Base-by-base conservation (phyloP, 2,797 vertebrate genomes). In the Ispidina lecontei region DNA sequence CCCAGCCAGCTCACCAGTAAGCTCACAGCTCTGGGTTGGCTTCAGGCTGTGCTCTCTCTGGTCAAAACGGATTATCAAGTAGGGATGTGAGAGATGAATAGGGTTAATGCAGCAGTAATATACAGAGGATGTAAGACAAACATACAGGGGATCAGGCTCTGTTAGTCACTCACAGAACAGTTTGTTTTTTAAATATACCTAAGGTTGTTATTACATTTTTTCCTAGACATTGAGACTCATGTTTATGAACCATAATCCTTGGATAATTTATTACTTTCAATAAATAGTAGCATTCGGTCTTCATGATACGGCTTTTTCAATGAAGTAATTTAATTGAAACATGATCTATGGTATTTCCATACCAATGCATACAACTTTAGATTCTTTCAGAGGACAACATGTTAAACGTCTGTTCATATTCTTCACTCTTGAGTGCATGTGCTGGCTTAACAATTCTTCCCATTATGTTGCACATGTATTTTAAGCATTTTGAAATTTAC, bases 201-300 rank as follows among this genome's bases (percentile, higher is more conserved):
- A 17, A 60, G n/a, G 74, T 31, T 73, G 31, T 82, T 79, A 56
- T 58, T 90, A 49, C 31, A 54, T 76, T 84, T 83, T 90, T 86
- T 77, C 60, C 69, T 89, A 79, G 80, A 62, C 52, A 33, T 16
- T 16, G 39, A 84, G 60, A 62, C 64, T 56, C 19, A 26, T 70
- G 84, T 85, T 91, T 92, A 62, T 87, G 81, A 93, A 71, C 69
- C 55, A 43, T 77, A 91, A 68, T 87, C 62, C 88, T 70, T 67
- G 71, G 63, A 71, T 73, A 78, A 88, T 89, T 95, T 93, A 92
- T 96, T 59, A 43, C 55, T 91, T 95, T 76, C 68, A 91, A 78
- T 77, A 96, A 92, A 87, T 77, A 88, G 63, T 35, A 71, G 59
- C 35, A 70, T 91, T 94, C 4, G 31, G 55, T 93, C 54, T 90